Conservation (phyloP, 2,113 vertebrate genomes). For the Chrysemys picta region DNA sequence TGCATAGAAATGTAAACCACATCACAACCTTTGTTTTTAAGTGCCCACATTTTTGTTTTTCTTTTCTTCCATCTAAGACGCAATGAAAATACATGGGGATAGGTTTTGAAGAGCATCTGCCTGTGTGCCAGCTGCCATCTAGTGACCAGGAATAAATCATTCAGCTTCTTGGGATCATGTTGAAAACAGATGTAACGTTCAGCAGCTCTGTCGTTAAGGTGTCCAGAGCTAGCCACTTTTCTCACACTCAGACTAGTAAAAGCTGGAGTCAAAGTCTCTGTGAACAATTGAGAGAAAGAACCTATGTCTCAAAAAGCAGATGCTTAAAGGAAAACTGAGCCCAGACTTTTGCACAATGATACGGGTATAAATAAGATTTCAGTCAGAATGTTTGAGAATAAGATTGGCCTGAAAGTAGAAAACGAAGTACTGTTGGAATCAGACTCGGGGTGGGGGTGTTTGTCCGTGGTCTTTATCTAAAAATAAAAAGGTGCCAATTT, state of each 20-base stretch:
- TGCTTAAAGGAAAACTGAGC: neutral
- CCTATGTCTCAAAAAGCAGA: neutral
- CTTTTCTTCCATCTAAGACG: neutral
- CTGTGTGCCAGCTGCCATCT: conserved; percentile 60
- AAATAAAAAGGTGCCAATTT: neutral
- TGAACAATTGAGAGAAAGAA: accelerated
- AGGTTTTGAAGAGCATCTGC: conserved; percentile 15
- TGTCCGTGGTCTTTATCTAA: neutral
- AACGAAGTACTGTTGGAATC: neutral
- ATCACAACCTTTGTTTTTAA: neutral
- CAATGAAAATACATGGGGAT: neutral
- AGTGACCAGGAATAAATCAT: conserved; percentile 48
- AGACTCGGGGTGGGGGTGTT: neutral
- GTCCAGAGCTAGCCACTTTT: accelerated
- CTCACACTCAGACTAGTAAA: neutral
- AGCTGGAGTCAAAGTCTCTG: neutral
- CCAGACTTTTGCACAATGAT: too few relatives aligned
- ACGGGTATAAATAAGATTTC: neutral
- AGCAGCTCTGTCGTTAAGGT: accelerated
- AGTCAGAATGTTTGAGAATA: neutral
- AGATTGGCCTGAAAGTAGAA: neutral
- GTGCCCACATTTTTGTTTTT: neutral
- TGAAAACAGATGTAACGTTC: neutral
- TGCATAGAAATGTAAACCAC: neutral
- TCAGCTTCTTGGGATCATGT: neutral